These are phyloP conservation scores for Stegana nigrithorax DNA, from an alignment of 2,888 invertebrate genomes.

Conservation along the genomic window DNA sequence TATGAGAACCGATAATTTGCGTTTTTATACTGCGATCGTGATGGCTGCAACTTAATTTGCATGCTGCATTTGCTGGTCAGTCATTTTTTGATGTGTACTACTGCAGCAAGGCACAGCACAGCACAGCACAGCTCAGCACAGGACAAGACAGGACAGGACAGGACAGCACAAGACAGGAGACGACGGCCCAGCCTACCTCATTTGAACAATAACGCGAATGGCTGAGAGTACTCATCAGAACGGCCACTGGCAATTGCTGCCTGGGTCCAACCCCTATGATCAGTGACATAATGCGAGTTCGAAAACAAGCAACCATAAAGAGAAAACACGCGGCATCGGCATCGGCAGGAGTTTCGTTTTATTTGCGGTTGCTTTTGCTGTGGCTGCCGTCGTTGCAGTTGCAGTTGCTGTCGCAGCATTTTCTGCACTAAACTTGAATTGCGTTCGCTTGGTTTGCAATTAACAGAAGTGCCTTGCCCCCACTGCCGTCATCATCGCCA, in stretches of 20 bases:
- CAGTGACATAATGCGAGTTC: slow-evolving; percentile 27
- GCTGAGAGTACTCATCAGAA: not conserved
- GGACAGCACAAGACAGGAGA: slow-evolving; percentile 38
- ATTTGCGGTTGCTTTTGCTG: not conserved
- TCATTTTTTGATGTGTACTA: not conserved
- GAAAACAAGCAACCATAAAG: no score
- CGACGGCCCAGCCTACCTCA: slow-evolving; percentile 27
- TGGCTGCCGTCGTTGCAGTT: slow-evolving; percentile 1
- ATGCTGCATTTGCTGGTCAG: no score
- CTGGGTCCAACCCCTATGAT: slow-evolving; percentile 20
- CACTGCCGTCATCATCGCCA: slow-evolving; percentile 27
- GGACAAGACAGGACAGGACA: slow-evolving; percentile 8
- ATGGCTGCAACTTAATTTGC: slow-evolving; percentile 40
- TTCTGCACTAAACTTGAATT: slow-evolving; percentile 13
- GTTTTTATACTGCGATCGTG: not conserved
- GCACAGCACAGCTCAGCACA: not conserved
- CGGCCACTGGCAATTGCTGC: not conserved
- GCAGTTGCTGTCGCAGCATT: slow-evolving; percentile 30
- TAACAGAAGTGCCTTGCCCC: slow-evolving; percentile 62
- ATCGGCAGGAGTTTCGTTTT: not conserved
- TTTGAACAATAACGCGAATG: slow-evolving; percentile 14
- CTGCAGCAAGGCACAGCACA: not conserved
- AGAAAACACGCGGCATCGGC: no score
- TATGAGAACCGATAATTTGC: slow-evolving; percentile 25
- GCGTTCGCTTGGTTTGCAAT: slow-evolving; percentile 55